Conservation (phyloP, 2,797 vertebrate species). For the Paratrypauchen microcephalus region DNA sequence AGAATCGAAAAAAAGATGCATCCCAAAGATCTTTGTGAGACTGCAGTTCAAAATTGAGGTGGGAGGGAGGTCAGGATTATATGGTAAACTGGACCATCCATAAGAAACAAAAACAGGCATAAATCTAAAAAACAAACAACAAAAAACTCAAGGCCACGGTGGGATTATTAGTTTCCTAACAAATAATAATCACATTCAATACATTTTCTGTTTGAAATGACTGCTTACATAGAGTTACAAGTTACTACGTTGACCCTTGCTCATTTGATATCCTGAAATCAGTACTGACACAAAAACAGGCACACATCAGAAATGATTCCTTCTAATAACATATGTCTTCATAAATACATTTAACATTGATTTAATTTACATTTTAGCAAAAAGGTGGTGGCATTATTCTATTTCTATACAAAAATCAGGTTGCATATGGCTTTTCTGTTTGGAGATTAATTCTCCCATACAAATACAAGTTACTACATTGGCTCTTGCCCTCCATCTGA, state of each 20-base stretch:
- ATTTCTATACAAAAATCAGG: background rate
- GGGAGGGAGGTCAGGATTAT: background rate
- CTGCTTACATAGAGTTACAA: background rate
- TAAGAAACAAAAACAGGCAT: background rate
- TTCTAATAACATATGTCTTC: background rate
- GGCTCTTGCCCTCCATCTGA: background rate
- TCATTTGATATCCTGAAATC: no score
- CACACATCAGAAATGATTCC: background rate
- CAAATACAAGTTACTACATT: background rate
- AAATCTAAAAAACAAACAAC: no score
- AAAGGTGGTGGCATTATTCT: background rate
- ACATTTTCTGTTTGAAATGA: background rate
- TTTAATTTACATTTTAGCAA: background rate
- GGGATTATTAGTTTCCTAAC: no score
- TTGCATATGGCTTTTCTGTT: background rate
- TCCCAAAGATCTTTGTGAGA: no score
- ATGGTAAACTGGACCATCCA: background rate
- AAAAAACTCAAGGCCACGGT: no score
- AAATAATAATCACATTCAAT: no score
- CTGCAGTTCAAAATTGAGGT: no score
- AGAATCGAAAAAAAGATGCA: no score
- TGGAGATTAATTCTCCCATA: no score
- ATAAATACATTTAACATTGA: background rate
- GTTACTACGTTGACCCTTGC: no score
- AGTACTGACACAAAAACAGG: no score